A percentile compares a stretch with the other conserved stretches of the same genome.
Evolutionary conservation across 2,113 vertebrate genomes (phyloP).

Genomic region (Daphoenositta chrysoptera): DNA sequence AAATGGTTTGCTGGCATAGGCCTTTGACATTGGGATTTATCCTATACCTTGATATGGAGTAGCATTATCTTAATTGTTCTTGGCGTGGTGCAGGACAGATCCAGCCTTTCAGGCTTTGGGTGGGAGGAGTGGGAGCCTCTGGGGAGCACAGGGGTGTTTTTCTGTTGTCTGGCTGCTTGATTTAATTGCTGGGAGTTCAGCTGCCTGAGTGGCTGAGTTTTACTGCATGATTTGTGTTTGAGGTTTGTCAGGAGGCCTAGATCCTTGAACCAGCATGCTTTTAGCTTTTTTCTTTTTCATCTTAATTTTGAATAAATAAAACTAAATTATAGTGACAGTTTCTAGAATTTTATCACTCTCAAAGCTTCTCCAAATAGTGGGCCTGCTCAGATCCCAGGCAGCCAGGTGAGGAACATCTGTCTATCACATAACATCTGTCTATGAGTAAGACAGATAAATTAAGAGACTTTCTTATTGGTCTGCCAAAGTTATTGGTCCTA

Average conservation of each 20-base stretch:
- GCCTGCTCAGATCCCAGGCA: neutral
- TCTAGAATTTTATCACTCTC: neutral
- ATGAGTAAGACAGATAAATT: neutral
- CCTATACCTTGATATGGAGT: neutral
- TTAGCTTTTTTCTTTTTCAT: neutral
- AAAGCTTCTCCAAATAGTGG: neutral
- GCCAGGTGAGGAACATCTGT: neutral
- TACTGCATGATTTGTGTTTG: conserved; percentile 3
- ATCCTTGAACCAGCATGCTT: neutral
- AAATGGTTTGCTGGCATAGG: neutral
- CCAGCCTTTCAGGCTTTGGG: neutral
- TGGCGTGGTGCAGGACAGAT: neutral
- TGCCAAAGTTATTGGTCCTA: neutral
- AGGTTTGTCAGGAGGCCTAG: neutral
- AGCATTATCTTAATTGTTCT: neutral
- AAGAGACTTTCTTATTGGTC: neutral
- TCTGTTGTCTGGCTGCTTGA: conserved; percentile 18
- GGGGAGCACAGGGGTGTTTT: neutral
- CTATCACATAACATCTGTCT: neutral
- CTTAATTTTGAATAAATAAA: neutral
- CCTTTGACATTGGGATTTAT: neutral
- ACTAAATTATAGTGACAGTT: neutral
- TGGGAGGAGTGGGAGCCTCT: neutral
- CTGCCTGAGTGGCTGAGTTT: neutral
- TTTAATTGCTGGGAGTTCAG: conserved; percentile 24